phyloP scores from a whole-genome alignment of 2,113 vertebrate genomes.

The Ictidomys tridecemlineatus region DNA sequence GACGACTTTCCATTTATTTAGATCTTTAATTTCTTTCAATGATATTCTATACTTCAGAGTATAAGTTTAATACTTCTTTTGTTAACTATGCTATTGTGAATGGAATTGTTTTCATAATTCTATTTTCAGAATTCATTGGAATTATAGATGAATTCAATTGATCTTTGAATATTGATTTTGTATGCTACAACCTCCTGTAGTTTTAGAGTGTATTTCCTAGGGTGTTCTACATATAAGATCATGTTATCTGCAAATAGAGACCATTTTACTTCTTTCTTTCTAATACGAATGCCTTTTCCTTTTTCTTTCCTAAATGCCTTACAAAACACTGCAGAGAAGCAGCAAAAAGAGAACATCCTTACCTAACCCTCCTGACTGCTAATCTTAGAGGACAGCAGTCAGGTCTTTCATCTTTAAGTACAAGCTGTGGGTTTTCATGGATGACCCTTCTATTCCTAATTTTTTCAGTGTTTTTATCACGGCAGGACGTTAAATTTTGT shows the following conservation, averaged over 20 bases:
- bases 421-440: neutral
- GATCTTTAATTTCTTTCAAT: conserved; percentile 17
- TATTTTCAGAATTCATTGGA: neutral
- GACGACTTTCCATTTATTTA: neutral
- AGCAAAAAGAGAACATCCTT: neutral
- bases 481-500: neutral
- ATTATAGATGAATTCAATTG: neutral
- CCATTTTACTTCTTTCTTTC: conserved; percentile 31
- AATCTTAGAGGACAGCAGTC: neutral
- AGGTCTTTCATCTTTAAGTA: neutral
- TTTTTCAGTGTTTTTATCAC: conserved; percentile 29
- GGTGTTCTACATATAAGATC: neutral
- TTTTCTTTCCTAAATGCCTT: neutral
- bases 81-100: conserved; percentile 15
- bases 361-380: neutral
- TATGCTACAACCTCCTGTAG: neutral
- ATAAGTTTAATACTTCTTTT: neutral
- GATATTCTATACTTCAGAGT: neutral
- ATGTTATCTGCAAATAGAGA: neutral
- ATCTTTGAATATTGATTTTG: neutral
- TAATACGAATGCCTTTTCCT: neutral
- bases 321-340: neutral
- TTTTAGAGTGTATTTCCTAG: neutral
- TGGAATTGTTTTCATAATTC: neutral
- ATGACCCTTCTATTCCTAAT: neutral